Base-by-base conservation (phyloP, 2,113 vertebrate species). In the Setophaga kirtlandii region DNA sequence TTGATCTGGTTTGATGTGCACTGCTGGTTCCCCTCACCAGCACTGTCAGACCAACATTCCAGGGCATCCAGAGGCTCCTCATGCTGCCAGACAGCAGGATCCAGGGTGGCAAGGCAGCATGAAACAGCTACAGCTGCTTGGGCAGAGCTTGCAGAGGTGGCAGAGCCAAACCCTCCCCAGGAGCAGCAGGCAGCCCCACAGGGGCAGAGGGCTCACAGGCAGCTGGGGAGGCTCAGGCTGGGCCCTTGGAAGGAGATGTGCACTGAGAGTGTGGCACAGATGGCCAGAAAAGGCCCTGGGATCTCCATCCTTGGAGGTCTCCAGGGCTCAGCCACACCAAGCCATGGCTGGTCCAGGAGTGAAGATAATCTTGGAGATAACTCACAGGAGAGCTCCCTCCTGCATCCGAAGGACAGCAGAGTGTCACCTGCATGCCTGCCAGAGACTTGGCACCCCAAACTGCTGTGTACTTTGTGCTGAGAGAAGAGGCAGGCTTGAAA, bases 401-500 rank as follows among this genome's bases (percentile, higher is more conserved):
- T 76, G 37, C 60, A 30, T 75, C 52, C 9, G 25, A 56, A 81
- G 64, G 33, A 87, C 42, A 47, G 23, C 37, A 42, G 21, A 20
- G 33, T 81, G 74, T 64, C 47, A 44, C 19, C 44, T 87, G 41
- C 52, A 4, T 10, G 10, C 20, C 78, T 74, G 47, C 30, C 27
- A 79, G 63, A 81, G 44, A 28, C 21, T 50, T 56, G 25, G 22
- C 44, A 78, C 63, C 55, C 33, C 17, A 39, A 81, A 60, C 23
- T 18, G 1, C 33, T 77, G 90, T 58, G 60, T 81, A 5, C 11
- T 63, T 84, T 55, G 67, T 75, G 41, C 27, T 90, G 71, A 89
- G 68, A 55, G 75, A 76, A 69, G 24, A 96, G 56, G 24, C n/a
- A 63, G 67, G n/a, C 71, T 90, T 83, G 79, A 94, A 88, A 95